Evolutionary conservation across 1,140 invertebrate species (phyloP).

Genomic region (Drosophila bifasciata): DNA sequence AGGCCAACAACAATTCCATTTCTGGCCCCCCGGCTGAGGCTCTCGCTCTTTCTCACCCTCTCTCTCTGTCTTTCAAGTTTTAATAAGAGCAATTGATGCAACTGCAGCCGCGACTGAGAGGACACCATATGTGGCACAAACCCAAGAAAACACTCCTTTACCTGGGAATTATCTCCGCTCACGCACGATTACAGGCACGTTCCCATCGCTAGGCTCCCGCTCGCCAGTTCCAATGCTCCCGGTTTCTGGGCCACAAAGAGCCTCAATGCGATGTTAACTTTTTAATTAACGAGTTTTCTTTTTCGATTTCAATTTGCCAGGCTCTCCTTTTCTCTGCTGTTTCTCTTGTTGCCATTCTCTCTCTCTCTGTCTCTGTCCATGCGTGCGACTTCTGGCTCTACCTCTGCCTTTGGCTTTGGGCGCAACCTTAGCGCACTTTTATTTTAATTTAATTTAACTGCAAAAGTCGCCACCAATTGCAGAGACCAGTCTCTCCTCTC

Average conservation of each 20-base stretch:
- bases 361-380: slow-evolving; percentile 11
- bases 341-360: slow-evolving; percentile 5
- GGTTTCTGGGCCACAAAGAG: not conserved
- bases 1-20: slow-evolving; percentile 16
- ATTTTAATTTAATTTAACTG: slow-evolving; percentile 78
- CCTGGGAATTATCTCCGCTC: slow-evolving; percentile 1
- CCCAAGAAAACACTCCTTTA: no score
- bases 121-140: no score
- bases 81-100: slow-evolving; percentile 72
- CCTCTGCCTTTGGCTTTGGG: slow-evolving; percentile 34
- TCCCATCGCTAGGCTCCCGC: slow-evolving; percentile 28
- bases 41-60: no score
- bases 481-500: slow-evolving; percentile 6
- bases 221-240: not conserved
- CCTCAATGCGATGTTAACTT: slow-evolving; percentile 70
- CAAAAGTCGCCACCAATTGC: slow-evolving; percentile 59
- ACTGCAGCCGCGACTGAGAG: slow-evolving; percentile 13
- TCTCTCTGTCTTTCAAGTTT: slow-evolving; percentile 58
- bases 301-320: slow-evolving; percentile 83
- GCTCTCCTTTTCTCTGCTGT: slow-evolving; percentile 8
- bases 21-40: not conserved
- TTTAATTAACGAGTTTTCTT: slow-evolving; percentile 84
- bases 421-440: slow-evolving; percentile 72
- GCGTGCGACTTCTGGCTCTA: slow-evolving; percentile 6
- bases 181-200: slow-evolving; percentile 25